Evolutionary conservation across 2,113 vertebrate genomes (phyloP).

Genomic region (Hiodon alosoides): DNA sequence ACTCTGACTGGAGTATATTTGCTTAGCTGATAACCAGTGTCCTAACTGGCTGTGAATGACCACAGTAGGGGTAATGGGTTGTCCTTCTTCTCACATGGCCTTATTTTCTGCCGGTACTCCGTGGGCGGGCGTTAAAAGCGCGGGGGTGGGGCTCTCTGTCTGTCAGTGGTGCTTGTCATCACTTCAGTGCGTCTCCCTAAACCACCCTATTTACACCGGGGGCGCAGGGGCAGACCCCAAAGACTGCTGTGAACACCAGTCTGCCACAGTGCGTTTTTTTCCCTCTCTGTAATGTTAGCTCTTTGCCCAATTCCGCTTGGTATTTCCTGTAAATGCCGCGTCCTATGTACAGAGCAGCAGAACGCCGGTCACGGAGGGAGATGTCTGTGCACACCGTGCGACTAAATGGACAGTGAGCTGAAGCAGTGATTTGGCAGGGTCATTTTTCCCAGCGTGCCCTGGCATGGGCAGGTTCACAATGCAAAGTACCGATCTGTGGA

Average conservation of each 20-base stretch:
- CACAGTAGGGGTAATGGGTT: slow-evolving; percentile 47
- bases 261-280: not conserved
- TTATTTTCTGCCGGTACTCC: slow-evolving; percentile 49
- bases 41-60: slow-evolving; percentile 57
- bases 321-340: not conserved
- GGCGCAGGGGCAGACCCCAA: slow-evolving; percentile 19
- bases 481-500: not conserved
- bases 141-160: slow-evolving; percentile 31
- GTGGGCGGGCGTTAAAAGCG: slow-evolving; percentile 52
- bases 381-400: not conserved
- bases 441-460: slow-evolving; percentile 2
- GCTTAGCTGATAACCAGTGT: slow-evolving; percentile 53
- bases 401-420: slow-evolving; percentile 12
- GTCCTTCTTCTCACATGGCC: slow-evolving; percentile 37
- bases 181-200: slow-evolving; percentile 21
- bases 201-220: not conserved
- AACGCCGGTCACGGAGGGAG: not conserved
- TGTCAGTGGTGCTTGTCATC: slow-evolving; percentile 33
- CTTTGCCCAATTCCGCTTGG: not conserved
- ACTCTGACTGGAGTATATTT: slow-evolving; percentile 64
- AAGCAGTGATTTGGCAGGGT: not conserved
- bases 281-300: not conserved
- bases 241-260: slow-evolving; percentile 30
- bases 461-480: not conserved
- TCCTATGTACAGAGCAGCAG: not conserved